Evolutionary conservation across 2,797 vertebrate genomes (phyloP).

Genomic region (Hippocampus kuda): DNA sequence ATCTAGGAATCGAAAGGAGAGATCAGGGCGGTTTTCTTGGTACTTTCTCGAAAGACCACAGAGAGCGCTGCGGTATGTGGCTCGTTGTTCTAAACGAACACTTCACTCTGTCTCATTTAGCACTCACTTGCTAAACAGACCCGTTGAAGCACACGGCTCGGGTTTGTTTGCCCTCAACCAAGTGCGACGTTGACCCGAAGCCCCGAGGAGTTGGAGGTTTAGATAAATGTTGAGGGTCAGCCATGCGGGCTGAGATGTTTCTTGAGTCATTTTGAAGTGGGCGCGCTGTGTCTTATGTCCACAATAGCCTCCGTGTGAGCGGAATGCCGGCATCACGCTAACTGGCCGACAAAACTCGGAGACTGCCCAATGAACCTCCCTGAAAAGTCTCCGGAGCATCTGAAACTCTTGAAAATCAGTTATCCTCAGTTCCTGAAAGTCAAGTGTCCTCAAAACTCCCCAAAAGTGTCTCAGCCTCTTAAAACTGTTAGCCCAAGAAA

Average conservation of each 20-base stretch:
- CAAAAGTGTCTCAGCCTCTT: not conserved
- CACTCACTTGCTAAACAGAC: not conserved
- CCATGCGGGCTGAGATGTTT: constrained; percentile 34
- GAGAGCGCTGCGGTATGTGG: too few species aligned
- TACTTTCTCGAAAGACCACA: not conserved
- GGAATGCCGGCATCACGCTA: not conserved
- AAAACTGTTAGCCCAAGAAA: too few species aligned
- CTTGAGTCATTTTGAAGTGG: constrained; percentile 44
- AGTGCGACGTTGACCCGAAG: constrained; percentile 35
- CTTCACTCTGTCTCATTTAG: not conserved
- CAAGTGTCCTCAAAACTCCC: too few species aligned
- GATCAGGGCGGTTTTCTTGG: too few species aligned
- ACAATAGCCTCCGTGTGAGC: constrained; percentile 43
- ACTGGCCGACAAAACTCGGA: not conserved
- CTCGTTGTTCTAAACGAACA: not conserved
- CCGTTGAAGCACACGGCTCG: not conserved
- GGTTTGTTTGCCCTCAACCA: constrained; percentile 4
- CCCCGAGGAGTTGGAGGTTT: constrained; percentile 15
- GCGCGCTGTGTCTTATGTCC: constrained; percentile 30
- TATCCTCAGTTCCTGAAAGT: too few species aligned
- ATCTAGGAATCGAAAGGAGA: too few species aligned
- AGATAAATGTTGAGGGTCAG: constrained; percentile 36
- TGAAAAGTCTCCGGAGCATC: too few species aligned
- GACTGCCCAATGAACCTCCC: too few species aligned
- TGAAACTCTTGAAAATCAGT: too few species aligned